These are phyloP conservation scores for Pseudomyrmex sp. DNA, from an alignment of 1,140 invertebrate genomes.

Conservation along the genomic window DNA sequence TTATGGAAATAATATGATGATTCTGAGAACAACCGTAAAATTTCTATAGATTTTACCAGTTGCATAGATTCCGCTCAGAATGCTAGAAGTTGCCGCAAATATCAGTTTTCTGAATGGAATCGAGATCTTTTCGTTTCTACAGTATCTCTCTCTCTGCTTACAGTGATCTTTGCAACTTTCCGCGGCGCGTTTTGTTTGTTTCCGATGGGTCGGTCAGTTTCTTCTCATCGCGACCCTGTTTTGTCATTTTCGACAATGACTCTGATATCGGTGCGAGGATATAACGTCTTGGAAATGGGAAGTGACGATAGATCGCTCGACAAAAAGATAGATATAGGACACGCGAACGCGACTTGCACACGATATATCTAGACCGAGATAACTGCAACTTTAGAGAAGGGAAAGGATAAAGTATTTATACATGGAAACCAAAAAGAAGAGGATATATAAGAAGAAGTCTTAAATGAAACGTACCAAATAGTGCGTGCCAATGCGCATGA, in stretches of 20 bases:
- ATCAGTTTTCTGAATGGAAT: too few species aligned
- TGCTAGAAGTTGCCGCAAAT: too few species aligned
- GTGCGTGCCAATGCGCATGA: conserved; percentile 78
- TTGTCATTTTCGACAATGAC: not conserved
- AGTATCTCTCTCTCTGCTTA: conserved; percentile 1
- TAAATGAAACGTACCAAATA: conserved; percentile 75
- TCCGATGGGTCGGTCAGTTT: not conserved
- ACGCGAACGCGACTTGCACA: not conserved
- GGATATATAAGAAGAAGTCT: conserved; percentile 48
- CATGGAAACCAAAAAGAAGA: conserved; percentile 43
- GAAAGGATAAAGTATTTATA: conserved; percentile 50
- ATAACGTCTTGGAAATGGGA: not conserved
- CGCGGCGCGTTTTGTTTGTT: conserved; percentile 10
- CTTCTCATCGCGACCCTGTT: conserved; percentile 10
- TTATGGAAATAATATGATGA: not conserved
- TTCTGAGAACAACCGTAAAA: too few species aligned
- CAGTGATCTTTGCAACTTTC: conserved; percentile 1
- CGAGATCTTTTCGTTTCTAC: not conserved
- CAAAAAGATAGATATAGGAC: not conserved
- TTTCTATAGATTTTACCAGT: too few species aligned
- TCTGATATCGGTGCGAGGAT: not conserved
- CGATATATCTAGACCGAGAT: not conserved
- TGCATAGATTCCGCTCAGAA: too few species aligned
- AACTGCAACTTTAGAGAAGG: conserved; percentile 27
- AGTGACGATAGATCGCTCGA: not conserved